These are phyloP conservation scores for Temnothorax longispinosus DNA, from an alignment of 1,140 invertebrate genomes.

Conservation along the genomic window DNA sequence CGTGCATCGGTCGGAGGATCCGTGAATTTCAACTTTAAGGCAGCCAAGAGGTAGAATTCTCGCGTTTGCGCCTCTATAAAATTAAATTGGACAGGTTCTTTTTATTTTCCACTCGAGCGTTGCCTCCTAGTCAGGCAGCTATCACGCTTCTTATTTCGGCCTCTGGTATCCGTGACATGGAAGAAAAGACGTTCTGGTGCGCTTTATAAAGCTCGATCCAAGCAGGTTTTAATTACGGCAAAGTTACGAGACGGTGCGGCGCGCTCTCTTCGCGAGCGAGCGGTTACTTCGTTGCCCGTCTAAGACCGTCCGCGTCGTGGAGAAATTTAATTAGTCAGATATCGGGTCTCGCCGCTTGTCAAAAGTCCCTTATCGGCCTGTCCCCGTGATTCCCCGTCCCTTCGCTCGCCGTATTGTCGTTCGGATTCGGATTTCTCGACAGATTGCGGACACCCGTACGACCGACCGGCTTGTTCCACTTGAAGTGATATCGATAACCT, in stretches of 20 bases:
- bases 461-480: constrained; percentile 20
- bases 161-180: background rate
- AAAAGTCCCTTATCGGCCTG: constrained; percentile 38
- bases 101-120: constrained; percentile 9
- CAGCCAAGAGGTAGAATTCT: background rate
- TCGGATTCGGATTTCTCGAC: constrained; percentile 50
- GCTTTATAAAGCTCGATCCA: background rate
- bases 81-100: constrained; percentile 30
- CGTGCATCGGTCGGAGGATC: background rate
- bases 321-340: constrained; percentile 53
- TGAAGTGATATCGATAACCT: constrained; percentile 28
- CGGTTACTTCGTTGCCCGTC: constrained; percentile 7
- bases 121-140: background rate
- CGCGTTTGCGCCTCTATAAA: constrained; percentile 28
- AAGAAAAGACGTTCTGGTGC: background rate
- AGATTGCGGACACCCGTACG: constrained; percentile 55
- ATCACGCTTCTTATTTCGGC: constrained; percentile 25
- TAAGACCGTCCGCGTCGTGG: background rate
- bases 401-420: constrained; percentile 31
- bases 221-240: constrained; percentile 39
- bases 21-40: constrained; percentile 28
- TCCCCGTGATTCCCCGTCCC: constrained; percentile 23
- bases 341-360: constrained; percentile 41
- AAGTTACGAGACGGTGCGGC: constrained; percentile 9
- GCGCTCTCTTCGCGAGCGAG: background rate